A percentile compares a stretch with the other conserved stretches of the same genome.
These are phyloP conservation scores for Poicephalus gulielmi DNA, from an alignment of 2,113 vertebrate genomes.

Conservation along the genomic window DNA sequence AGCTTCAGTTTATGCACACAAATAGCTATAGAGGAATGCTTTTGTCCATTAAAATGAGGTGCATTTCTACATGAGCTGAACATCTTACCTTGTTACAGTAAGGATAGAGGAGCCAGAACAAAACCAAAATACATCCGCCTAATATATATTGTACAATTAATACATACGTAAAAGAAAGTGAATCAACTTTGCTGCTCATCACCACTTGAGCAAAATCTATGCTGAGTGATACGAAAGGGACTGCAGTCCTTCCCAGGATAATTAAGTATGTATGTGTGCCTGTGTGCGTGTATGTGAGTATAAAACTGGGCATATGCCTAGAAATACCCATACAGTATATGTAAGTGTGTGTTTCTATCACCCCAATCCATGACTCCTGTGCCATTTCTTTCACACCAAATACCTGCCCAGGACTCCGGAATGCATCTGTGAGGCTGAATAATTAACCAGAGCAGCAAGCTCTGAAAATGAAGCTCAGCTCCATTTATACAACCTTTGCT, in stretches of 20 bases:
- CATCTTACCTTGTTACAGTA: neutral
- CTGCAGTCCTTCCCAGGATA: neutral
- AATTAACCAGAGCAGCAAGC: neutral
- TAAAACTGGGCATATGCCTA: accelerated
- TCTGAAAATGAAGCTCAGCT: neutral
- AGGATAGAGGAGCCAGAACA: neutral
- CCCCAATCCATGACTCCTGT: accelerated
- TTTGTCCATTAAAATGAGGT: accelerated
- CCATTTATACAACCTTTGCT: neutral
- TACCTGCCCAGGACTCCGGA: neutral
- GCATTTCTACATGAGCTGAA: neutral
- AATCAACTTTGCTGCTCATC: neutral
- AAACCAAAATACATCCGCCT: neutral
- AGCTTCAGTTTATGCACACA: neutral
- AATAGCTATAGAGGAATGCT: accelerated
- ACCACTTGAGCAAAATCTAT: neutral
- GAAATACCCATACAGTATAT: accelerated
- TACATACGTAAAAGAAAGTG: neutral
- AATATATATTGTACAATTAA: neutral
- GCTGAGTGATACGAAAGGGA: accelerated
- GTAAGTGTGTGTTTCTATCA: neutral
- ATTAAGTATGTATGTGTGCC: accelerated
- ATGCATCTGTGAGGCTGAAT: neutral
- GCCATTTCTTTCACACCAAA: accelerated
- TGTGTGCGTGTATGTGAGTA: accelerated